Base-by-base conservation (phyloP, 2,113 vertebrate genomes). In the Peromyscus maniculatus region DNA sequence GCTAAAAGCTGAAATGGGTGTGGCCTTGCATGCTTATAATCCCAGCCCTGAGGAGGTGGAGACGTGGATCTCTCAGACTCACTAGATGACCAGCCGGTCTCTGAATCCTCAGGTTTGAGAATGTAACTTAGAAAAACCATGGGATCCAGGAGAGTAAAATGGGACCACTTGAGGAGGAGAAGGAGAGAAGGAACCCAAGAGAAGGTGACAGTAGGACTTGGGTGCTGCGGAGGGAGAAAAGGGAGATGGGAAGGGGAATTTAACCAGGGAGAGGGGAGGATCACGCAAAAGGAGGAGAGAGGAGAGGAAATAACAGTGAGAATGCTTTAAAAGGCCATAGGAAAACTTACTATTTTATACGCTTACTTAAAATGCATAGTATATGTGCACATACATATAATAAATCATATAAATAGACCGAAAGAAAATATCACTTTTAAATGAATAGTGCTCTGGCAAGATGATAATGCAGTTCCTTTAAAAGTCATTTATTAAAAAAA, bases 401-500 rank as follows among this genome's bases (percentile, higher is more conserved):
- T 67, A 87, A 87, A 49, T 33, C 39, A 49, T 46, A 86, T 67
- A 87, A 46, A 87, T 87, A 66, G 83, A 67, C 28, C 9, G 33
- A 87, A 86, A 66, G 84, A 80, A 86, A 33, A 87, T 62, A 91
- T 19, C 19, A 15, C 19, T 92, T 91, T 91, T 69, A 78, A 89
- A 69, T 87, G 19, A 97, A 36, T 7, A 89, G 33, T 43, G 46
- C 62, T 52, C 83, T 90, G 36, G 26, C 31, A 91, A 77, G 43
- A 77, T 83, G 84, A 87, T 80, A 79, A 75, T 39, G 74, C 55
- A 91, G 21, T 71, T 80, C 80, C 24, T 74, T 74, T 36, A 75
- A 92, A 95, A 91, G 43, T n/a, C 80, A 94, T 52, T 69, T 69
- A 66, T 86, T 49, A 19, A 74, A 24, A 28, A 75, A 59, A 88